A percentile compares a stretch with the other conserved stretches of the same genome.
phyloP scores from a whole-genome alignment of 2,888 invertebrate species.

The Melinopterus prodromus region DNA sequence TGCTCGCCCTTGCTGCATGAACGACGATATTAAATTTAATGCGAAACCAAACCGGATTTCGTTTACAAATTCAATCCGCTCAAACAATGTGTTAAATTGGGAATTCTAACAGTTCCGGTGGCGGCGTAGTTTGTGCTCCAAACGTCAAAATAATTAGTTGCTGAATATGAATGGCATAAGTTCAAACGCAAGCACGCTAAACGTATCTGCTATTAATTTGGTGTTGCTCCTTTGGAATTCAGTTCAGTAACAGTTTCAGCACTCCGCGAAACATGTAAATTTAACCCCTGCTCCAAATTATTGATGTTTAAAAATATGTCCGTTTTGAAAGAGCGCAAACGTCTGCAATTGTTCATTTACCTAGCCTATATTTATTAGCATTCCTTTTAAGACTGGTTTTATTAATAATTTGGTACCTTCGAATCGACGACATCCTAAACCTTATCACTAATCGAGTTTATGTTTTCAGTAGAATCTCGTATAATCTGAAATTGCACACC shows the following conservation, averaged over 20 bases:
- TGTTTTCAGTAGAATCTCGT: no score
- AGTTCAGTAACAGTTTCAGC: neutral
- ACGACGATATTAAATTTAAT: slow-evolving; percentile 6
- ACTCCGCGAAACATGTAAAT: no score
- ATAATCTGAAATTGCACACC: no score
- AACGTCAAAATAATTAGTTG: slow-evolving; percentile 26
- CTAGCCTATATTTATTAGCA: no score
- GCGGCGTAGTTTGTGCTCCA: slow-evolving; percentile 14
- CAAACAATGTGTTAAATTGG: slow-evolving; percentile 22
- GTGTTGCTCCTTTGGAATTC: neutral
- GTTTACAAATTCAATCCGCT: slow-evolving; percentile 17
- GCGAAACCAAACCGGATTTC: slow-evolving; percentile 12
- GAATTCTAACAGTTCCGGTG: slow-evolving; percentile 11
- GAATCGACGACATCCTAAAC: no score
- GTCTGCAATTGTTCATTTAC: no score
- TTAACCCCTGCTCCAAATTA: no score
- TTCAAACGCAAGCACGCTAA: slow-evolving; percentile 13
- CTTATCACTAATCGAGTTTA: no score
- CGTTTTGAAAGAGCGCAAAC: no score
- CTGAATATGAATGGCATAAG: slow-evolving; percentile 19
- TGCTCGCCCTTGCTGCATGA: neutral
- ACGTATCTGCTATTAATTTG: slow-evolving; percentile 15
- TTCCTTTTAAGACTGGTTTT: no score
- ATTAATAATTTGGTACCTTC: no score
- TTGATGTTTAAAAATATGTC: no score